Evolutionary conservation across 2,113 vertebrate genomes (phyloP), one percentile per base, ranked within the genome.

Genomic region (Epinephelus fuscoguttatus): DNA sequence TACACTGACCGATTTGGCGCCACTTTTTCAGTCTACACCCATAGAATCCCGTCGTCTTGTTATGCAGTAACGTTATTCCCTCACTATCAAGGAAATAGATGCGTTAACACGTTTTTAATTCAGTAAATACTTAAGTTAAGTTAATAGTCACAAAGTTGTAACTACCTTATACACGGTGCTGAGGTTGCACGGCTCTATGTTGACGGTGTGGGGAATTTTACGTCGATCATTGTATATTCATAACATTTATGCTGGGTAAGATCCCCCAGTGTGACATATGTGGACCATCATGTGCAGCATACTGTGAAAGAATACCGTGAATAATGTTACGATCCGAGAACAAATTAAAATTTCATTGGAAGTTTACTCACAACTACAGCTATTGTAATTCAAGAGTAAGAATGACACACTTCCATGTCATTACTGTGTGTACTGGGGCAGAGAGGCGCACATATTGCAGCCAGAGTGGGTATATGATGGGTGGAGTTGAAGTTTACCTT

Each of bases 21-120:
- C 94, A 94, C 94, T 94, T 94, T 93, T 92, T 91, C 86, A 84
- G 93, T 89, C 81, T 81, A 92, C 94, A 92, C 92, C 90, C 93
- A 86, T 92, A 73, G n/a, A 90, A 42, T 89, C 86, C 64, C 70
- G 64, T 70, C 84, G 71, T 79, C 88, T 88, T 90, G 75, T 76
- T 82, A 75, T 73, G 81, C 68, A 81, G 53, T 49, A 45, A 10
- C 8, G 11, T 12, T 45, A 60, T 21, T 49, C 17, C 55, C 53
- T 50, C 63, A 61, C 70, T 47, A 66, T 56, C 57, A 49, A 70
- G 73, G 77, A 81, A 82, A 87, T 47, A 0, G 15, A 23, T 62
- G 71, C 25, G 3, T 9, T 45, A 60, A 6, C 49, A 40, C 0
- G 19, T 33, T 40, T 15, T 53, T 23, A 27, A 53, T 25, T 17